Conservation (phyloP, 2,888 invertebrate genomes). For the Xanthorhoe spadicearia region DNA sequence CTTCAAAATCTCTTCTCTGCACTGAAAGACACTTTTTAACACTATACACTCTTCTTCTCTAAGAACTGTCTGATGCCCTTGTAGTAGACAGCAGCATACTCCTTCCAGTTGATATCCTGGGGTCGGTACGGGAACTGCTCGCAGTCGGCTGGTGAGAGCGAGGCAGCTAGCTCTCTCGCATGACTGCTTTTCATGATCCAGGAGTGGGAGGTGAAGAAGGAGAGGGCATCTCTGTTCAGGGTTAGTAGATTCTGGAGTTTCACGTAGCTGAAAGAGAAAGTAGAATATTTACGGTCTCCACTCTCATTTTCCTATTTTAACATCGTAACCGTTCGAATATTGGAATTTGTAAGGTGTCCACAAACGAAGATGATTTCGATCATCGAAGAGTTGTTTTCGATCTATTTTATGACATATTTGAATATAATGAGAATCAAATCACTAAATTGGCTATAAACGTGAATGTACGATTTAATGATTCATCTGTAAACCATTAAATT, state of each 20-base stretch:
- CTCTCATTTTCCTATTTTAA: not conserved
- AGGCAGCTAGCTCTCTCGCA: slow-evolving; percentile 84
- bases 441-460: too few species aligned
- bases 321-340: too few species aligned
- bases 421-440: too few species aligned
- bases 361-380: too few species aligned
- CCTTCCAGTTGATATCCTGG: slow-evolving; percentile 90
- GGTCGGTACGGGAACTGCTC: slow-evolving; percentile 92
- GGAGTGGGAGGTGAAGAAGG: slow-evolving; percentile 91
- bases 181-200: slow-evolving; percentile 92
- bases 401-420: too few species aligned
- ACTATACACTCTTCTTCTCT: slow-evolving; percentile 16
- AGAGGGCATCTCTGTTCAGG: slow-evolving; percentile 84
- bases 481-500: too few species aligned
- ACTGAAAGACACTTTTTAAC: not conserved
- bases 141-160: slow-evolving; percentile 86
- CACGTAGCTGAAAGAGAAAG: slow-evolving; percentile 21
- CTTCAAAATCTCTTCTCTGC: too few species aligned
- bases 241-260: slow-evolving; percentile 21
- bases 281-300: not conserved
- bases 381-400: too few species aligned
- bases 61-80: slow-evolving; percentile 78
- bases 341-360: too few species aligned
- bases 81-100: slow-evolving; percentile 92
- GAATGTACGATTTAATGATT: too few species aligned